Base-by-base conservation (phyloP, 1,140 invertebrate genomes). In the Drosophila athabasca region DNA sequence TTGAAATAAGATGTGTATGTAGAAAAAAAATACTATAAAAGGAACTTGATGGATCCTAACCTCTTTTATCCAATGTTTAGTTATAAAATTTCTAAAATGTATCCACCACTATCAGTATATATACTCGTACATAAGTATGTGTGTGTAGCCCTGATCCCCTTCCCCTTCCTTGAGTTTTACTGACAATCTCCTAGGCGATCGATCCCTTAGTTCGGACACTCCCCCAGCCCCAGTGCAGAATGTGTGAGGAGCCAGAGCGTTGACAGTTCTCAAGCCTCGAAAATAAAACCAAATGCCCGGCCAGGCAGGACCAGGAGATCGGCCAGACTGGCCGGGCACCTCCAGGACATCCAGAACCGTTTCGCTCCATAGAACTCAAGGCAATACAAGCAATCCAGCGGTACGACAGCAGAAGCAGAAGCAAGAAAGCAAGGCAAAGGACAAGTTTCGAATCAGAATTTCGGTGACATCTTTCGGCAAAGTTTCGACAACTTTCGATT, bases 281-380 rank as follows among this genome's bases (percentile, higher is more conserved):
- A 78, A 80, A 88, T 83, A 90, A 81, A 88, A 68, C 88, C 53
- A 87, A 87, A 76, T 82, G 76, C 49, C 59, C 31, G 57, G 77
- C 43, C 73, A 43, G 29, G 31, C 19, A 13, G 11, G 35, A 45
- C 59, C 51, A 55, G 26, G 48, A 50, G 15, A 72, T 46, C 53
- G 17, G 65, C 59, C 19, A 29, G 46, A 45, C 55, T 53, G 65
- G 52, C 51, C 78, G 67, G 57, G 65, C 69, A 62, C 61, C 72
- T 72, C 57, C 48, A 67, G 78, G 59, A 90, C 84, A 90, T 79
- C 78, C 82, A 83, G 68, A 58, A 76, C 87, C 71, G 90, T 78
- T 78, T 76, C 71, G 66, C 61, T 61, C 89, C 88, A 92, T 92
- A 92, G 91, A 72, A 83, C 84, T 83, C 85, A 92, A 92, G 90